phyloP scores from a whole-genome alignment of 1,140 invertebrate species.

The Protaetia brevitarsis region DNA sequence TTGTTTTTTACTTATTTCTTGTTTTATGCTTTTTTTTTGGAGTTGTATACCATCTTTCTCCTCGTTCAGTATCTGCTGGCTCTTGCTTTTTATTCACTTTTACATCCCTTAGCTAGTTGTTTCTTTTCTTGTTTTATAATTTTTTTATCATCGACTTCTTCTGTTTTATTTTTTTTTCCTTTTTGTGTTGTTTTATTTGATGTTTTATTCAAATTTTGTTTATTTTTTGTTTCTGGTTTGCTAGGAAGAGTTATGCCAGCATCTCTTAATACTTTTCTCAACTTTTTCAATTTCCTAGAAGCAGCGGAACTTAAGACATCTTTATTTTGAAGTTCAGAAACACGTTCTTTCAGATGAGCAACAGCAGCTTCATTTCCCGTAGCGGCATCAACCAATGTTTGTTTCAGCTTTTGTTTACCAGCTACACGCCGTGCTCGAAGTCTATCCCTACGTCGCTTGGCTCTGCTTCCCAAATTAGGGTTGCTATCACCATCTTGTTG shows the following conservation, averaged over 20 bases:
- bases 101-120: neutral
- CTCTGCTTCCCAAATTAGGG: neutral
- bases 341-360: neutral
- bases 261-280: neutral
- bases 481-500: neutral
- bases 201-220: neutral
- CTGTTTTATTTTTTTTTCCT: neutral
- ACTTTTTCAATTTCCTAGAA: neutral
- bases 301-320: neutral
- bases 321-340: neutral
- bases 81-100: constrained; percentile 22
- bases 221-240: neutral
- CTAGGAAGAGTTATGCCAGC: neutral
- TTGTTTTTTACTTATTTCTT: constrained; percentile 19
- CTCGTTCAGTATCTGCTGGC: constrained; percentile 24
- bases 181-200: constrained; percentile 3
- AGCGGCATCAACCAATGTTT: neutral
- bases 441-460: neutral
- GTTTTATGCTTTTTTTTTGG: constrained; percentile 27
- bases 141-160: neutral
- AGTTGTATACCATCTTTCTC: neutral
- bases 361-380: neutral
- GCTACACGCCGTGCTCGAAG: neutral
- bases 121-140: neutral
- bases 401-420: neutral